Evolutionary conservation across 2,113 vertebrate genomes (phyloP).

Genomic region (Mionectes macconnelli): DNA sequence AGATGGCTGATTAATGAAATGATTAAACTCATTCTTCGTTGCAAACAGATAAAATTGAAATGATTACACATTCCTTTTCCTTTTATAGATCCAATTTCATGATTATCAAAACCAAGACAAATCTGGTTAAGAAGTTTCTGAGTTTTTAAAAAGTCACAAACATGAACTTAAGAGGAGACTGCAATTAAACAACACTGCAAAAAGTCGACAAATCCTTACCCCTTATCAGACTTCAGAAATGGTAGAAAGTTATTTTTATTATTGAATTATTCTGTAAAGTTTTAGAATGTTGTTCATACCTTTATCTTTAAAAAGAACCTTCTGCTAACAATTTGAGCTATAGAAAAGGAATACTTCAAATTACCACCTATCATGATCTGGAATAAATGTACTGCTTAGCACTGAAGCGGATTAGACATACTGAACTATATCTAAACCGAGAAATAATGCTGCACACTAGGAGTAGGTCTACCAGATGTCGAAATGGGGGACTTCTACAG

Average conservation of each 20-base stretch:
- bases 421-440: background rate
- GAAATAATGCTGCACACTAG: background rate
- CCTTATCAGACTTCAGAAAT: background rate
- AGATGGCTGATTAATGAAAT: conserved; percentile 70
- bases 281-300: background rate
- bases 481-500: rapidly evolving
- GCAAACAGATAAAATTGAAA: conserved; percentile 13
- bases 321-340: background rate
- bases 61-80: conserved; percentile 29
- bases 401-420: background rate
- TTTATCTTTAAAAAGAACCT: background rate
- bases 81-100: conserved; percentile 43
- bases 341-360: background rate
- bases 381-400: background rate
- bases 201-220: background rate
- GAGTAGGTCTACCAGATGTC: background rate
- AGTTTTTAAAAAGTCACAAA: background rate
- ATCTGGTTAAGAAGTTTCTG: background rate
- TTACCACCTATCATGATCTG: background rate
- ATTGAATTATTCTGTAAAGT: background rate
- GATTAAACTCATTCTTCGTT: conserved; percentile 55
- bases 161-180: background rate
- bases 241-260: background rate
- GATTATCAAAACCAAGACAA: background rate
- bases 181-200: background rate